These are phyloP conservation scores for Urechis unicinctus DNA, from an alignment of 2,888 invertebrate genomes.

Conservation along the genomic window DNA sequence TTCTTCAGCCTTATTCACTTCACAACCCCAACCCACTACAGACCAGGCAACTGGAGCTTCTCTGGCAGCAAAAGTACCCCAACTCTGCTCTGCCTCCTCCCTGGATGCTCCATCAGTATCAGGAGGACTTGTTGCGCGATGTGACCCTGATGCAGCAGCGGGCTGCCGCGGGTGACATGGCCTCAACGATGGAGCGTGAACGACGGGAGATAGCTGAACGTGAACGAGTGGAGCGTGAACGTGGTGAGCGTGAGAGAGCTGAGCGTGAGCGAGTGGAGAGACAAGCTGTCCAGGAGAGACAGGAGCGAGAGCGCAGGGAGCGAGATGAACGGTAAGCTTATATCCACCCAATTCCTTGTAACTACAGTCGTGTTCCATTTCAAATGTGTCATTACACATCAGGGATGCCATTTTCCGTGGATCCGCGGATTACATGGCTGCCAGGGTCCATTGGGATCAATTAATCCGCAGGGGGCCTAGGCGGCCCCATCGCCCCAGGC, in stretches of 20 bases:
- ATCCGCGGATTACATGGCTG: no score
- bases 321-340: not conserved
- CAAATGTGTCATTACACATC: no score
- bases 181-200: slow-evolving; percentile 9
- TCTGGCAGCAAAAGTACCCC: slow-evolving; percentile 48
- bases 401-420: no score
- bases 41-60: slow-evolving; percentile 36
- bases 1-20: not conserved
- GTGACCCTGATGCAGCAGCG: slow-evolving; percentile 12
- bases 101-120: slow-evolving; percentile 40
- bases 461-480: no score
- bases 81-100: slow-evolving; percentile 35
- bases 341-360: no score
- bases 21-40: slow-evolving; percentile 12
- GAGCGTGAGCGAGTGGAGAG: slow-evolving; percentile 30
- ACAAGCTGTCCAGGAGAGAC: slow-evolving; percentile 29
- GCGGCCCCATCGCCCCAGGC: no score
- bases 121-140: slow-evolving; percentile 35
- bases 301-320: not conserved
- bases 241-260: slow-evolving; percentile 2
- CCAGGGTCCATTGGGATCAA: no score
- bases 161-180: not conserved
- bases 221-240: slow-evolving; percentile 14
- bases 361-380: no score
- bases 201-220: slow-evolving; percentile 2